Base-by-base conservation (phyloP, 2,113 vertebrate species). In the Pomatorhinus ruficollis region DNA sequence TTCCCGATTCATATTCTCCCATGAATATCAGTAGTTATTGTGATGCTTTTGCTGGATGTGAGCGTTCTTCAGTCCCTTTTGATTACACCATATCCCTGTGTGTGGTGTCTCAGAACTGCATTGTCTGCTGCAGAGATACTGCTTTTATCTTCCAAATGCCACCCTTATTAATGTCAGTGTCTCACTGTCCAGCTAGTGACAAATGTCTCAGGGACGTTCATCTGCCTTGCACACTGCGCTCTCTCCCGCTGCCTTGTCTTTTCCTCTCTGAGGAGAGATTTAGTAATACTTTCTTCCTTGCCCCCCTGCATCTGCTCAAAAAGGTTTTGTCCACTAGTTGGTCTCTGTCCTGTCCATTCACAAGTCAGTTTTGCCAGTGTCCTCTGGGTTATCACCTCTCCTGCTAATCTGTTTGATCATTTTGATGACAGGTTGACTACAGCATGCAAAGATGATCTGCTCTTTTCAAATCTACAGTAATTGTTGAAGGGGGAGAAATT, bases 141-240 rank as follows among this genome's bases (percentile, higher is more conserved):
- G 90, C 96, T 96, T 96, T 96, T 96, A 93, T 94, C 90, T 94
- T 90, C 86, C 83, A 95, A 96, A 96, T 95, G 88, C 95, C 96
- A 93, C n/a, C 30, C 83, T 96, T 95, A 89, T 97, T 96, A 96
- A 93, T 82, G 95, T 93, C 96, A 94, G 13, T 45, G 69, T 79
- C 57, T 93, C 7, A 9, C 86, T 5, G 7, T 61, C 92, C 92
- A 92, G 22, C 83, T 70, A 33, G 79, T 89, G 96, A 95, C 83
- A 96, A 96, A 96, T 89, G 76, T 93, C 86, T 89, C 72, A 18
- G 69, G 37, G 57, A 92, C 0, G 1, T 89, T 93, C 85, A 68
- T 92, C 72, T 89, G 88, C 93, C 42, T 81, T 89, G n/a, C 76
- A 71, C 33, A 10, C 44, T 87, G 80, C 7, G 2, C 63, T 79